A percentile compares a stretch with the other conserved stretches of the same genome.
Conservation (phyloP, 2,113 vertebrate genomes). For the Entomyzon cyanotis region DNA sequence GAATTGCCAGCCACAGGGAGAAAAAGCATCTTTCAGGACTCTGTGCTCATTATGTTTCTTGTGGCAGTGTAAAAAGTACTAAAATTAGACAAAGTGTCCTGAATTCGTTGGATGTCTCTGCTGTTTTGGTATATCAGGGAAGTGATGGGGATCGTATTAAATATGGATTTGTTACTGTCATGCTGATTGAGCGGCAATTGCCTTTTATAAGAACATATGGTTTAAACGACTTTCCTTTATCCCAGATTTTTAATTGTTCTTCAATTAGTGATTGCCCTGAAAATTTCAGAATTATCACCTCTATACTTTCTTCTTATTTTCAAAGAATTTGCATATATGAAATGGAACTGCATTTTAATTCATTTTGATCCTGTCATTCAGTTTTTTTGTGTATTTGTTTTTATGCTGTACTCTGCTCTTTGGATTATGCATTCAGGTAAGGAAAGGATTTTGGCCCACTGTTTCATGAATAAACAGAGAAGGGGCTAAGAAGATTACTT, state of each 20-base stretch:
- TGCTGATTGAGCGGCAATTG: neutral
- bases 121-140: neutral
- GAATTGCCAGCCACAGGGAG: neutral
- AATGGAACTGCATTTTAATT: neutral
- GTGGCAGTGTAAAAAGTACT: neutral
- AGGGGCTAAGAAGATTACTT: neutral
- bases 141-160: neutral
- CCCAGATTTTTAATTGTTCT: neutral
- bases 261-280: neutral
- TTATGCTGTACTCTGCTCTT: neutral
- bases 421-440: neutral
- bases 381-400: neutral
- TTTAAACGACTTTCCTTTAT: neutral
- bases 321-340: neutral
- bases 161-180: neutral
- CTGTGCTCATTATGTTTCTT: neutral
- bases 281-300: neutral
- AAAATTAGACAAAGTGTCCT: neutral
- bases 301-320: neutral
- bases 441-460: neutral
- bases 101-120: neutral
- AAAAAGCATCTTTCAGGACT: neutral
- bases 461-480: neutral
- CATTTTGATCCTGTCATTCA: neutral
- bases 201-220: neutral